phyloP scores from a whole-genome alignment of 1,140 invertebrate genomes.

The Bombus huntii region DNA sequence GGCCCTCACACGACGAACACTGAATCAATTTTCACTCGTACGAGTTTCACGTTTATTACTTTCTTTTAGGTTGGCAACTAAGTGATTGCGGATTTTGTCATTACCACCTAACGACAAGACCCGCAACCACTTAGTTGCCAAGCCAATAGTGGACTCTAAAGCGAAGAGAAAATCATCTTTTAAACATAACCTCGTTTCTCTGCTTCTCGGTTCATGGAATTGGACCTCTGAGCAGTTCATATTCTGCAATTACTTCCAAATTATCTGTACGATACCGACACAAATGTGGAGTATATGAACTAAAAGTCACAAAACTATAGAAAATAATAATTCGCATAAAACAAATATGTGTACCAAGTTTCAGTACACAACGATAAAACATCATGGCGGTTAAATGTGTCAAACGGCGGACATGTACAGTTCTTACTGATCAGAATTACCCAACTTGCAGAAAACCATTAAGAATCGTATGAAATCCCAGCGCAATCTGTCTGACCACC shows the following conservation, averaged over 20 bases:
- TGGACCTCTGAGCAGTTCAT: background rate
- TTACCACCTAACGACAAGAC: too few species aligned
- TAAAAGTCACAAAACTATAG: background rate
- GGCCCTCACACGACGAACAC: too few species aligned
- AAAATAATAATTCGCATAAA: background rate
- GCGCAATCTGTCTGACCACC: background rate
- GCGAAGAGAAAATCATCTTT: too few species aligned
- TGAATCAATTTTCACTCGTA: too few species aligned
- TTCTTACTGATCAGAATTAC: background rate
- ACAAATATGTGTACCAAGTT: background rate
- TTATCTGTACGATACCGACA: background rate
- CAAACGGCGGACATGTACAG: background rate
- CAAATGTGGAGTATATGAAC: accelerated
- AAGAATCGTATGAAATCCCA: background rate
- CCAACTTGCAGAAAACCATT: background rate
- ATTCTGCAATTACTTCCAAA: background rate
- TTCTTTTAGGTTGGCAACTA: too few species aligned
- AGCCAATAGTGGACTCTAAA: too few species aligned
- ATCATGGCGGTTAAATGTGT: too few species aligned
- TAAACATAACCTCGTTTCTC: background rate
- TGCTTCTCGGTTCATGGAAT: background rate
- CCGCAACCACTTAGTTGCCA: too few species aligned
- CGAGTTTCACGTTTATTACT: too few species aligned
- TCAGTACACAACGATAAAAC: too few species aligned
- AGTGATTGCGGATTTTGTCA: too few species aligned